Conservation (phyloP, 2,113 vertebrate genomes). For the Diglossa brunneiventris region DNA sequence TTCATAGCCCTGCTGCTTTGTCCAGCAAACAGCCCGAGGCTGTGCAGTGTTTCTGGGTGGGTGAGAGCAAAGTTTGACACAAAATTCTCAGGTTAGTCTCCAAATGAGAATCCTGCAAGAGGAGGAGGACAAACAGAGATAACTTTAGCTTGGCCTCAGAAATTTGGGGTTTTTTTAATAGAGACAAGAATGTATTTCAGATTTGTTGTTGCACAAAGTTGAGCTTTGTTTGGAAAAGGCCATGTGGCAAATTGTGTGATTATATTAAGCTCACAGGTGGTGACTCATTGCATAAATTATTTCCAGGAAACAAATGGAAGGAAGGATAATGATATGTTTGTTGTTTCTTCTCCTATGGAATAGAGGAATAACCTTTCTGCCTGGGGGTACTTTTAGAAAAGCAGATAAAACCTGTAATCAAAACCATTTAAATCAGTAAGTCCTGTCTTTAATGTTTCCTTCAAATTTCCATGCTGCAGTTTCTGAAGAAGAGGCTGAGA, state of each 20-base stretch:
- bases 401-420: not conserved
- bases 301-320: conserved; percentile 30
- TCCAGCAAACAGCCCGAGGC: not conserved
- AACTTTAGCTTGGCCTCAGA: not conserved
- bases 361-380: not conserved
- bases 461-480: not conserved
- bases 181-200: not conserved
- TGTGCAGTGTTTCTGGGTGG: not conserved
- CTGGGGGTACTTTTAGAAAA: not conserved
- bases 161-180: not conserved
- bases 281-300: conserved; percentile 4
- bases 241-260: not conserved
- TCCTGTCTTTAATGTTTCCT: not conserved
- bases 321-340: not conserved
- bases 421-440: not conserved
- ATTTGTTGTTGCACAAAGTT: not conserved
- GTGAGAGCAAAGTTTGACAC: not conserved
- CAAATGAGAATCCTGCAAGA: not conserved
- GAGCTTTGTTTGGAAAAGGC: not conserved
- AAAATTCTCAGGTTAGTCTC: not conserved
- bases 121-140: not conserved
- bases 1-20: not conserved
- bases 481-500: not conserved
- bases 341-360: not conserved
- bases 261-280: not conserved